A percentile compares a stretch with the other conserved stretches of the same genome.
phyloP scores from a whole-genome alignment of 2,888 invertebrate species.

The Eremobia ochroleuca region DNA sequence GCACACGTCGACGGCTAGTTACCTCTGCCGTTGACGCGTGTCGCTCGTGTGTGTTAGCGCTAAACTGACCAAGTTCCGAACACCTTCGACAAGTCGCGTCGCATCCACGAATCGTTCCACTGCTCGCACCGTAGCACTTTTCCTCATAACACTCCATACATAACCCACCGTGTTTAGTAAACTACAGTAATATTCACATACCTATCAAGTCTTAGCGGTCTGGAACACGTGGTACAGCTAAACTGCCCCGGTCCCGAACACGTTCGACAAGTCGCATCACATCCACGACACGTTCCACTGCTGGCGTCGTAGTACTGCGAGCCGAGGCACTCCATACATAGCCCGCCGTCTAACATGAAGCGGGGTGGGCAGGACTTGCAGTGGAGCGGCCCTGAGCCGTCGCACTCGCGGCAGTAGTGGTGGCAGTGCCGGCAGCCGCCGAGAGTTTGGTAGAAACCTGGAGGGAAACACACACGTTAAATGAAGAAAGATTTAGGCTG shows the following conservation, averaged over 20 bases:
- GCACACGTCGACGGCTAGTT: too few species aligned
- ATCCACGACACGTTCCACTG: conserved; percentile 93
- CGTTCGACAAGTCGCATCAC: conserved; percentile 91
- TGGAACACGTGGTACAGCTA: conserved; percentile 93
- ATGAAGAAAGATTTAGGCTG: not conserved
- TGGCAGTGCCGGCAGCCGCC: conserved; percentile 97
- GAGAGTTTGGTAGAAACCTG: conserved; percentile 94
- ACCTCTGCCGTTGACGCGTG: too few species aligned
- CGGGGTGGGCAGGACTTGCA: conserved; percentile 94
- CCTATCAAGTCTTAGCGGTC: conserved; percentile 92
- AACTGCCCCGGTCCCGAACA: conserved; percentile 93
- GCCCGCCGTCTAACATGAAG: conserved; percentile 93
- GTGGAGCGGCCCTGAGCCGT: conserved; percentile 94
- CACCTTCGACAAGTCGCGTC: too few species aligned
- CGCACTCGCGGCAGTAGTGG: conserved; percentile 96
- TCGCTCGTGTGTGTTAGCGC: too few species aligned
- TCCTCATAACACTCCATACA: conserved; percentile 94
- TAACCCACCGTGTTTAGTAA: conserved; percentile 82
- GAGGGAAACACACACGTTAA: not conserved
- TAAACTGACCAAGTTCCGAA: too few species aligned
- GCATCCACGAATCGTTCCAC: conserved; percentile 89
- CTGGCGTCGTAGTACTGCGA: conserved; percentile 94
- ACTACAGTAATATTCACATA: conserved; percentile 53
- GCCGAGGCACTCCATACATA: conserved; percentile 94
- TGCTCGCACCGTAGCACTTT: conserved; percentile 93